Evolutionary conservation across 2,113 vertebrate genomes (phyloP).

Genomic region (Apus apus): DNA sequence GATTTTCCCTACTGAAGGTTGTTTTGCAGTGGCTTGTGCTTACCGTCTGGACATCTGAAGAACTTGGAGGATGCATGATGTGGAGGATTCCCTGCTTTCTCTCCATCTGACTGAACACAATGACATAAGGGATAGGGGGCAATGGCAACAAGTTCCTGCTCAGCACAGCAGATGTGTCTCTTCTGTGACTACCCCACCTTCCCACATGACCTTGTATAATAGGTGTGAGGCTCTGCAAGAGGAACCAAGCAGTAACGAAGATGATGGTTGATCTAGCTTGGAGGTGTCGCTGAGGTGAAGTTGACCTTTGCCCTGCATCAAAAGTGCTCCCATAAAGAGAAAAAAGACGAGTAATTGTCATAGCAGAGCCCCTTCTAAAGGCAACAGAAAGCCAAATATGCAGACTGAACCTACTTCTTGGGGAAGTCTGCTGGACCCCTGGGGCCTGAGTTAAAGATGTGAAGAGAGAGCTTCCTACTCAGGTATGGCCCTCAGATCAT

Average conservation of each 20-base stretch:
- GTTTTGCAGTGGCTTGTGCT: background rate
- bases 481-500: background rate
- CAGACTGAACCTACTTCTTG: background rate
- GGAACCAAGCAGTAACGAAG: background rate
- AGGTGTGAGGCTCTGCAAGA: background rate
- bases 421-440: background rate
- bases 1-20: background rate
- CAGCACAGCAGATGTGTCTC: background rate
- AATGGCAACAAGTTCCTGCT: background rate
- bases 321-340: background rate
- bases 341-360: accelerated
- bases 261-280: background rate
- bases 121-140: background rate
- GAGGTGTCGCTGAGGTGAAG: background rate
- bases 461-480: background rate
- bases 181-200: background rate
- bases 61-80: background rate
- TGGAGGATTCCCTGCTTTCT: background rate
- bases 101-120: background rate
- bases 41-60: background rate
- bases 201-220: background rate
- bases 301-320: background rate
- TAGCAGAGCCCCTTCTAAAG: background rate
- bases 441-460: background rate
- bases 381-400: background rate